Evolutionary conservation across 2,888 invertebrate species (phyloP).

Genomic region (Clostera curtula): DNA sequence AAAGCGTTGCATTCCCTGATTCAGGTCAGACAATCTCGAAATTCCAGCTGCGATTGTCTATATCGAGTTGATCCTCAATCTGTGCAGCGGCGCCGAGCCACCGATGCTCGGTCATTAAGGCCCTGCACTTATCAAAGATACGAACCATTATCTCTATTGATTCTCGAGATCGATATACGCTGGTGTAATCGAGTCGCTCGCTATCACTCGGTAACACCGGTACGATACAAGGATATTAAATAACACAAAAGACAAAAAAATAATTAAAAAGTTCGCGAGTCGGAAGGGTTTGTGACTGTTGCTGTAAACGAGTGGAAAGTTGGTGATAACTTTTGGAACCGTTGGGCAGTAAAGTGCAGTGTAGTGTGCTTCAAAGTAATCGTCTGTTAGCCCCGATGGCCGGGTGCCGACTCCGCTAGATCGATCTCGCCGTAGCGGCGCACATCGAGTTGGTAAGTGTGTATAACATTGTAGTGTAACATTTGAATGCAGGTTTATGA

Average conservation of each 20-base stretch:
- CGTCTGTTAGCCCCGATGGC: constrained; percentile 34
- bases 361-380: constrained; percentile 27
- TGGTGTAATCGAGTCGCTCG: constrained; percentile 20
- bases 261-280: background rate
- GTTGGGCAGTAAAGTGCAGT: constrained; percentile 31
- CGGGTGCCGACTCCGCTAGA: constrained; percentile 51
- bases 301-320: constrained; percentile 15
- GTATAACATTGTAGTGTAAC: too few species aligned
- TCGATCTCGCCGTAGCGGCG: constrained; percentile 55
- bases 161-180: constrained; percentile 48
- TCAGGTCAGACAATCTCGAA: too few species aligned
- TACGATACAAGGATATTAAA: constrained; percentile 2
- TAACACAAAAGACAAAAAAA: background rate
- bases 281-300: constrained; percentile 9
- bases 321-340: constrained; percentile 15
- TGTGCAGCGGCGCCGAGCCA: constrained; percentile 17
- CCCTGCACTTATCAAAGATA: constrained; percentile 41
- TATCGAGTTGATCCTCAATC: constrained; percentile 24
- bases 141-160: constrained; percentile 35
- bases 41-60: constrained; percentile 3
- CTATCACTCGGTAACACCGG: constrained; percentile 6
- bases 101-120: constrained; percentile 30
- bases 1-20: too few species aligned
- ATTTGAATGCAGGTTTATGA: too few species aligned
- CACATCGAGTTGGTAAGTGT: constrained; percentile 46